phyloP scores from a whole-genome alignment of 2,888 invertebrate species.

The Hetaerina titia region DNA sequence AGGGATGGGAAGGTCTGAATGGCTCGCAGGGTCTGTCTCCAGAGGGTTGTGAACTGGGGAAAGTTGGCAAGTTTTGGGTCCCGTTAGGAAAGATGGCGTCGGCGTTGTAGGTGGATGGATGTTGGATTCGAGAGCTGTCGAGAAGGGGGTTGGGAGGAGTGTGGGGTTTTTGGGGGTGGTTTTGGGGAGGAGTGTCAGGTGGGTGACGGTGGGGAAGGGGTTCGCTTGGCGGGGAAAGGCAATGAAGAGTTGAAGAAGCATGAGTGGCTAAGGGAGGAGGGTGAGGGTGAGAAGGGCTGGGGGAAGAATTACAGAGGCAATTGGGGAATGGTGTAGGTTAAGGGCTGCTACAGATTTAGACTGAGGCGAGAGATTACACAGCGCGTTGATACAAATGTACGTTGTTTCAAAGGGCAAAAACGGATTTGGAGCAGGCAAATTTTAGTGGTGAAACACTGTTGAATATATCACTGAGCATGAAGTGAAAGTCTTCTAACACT shows the following conservation, averaged over 20 bases:
- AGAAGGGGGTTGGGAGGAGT: too few species aligned
- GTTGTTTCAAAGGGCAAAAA: not conserved
- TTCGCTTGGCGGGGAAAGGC: not conserved
- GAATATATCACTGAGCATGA: too few species aligned
- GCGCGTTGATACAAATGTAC: not conserved
- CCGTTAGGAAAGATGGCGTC: not conserved
- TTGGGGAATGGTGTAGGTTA: not conserved
- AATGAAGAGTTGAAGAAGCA: not conserved
- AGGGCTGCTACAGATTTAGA: not conserved
- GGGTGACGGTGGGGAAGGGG: not conserved
- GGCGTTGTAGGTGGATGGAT: not conserved
- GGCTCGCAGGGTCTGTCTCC: constrained; percentile 19
- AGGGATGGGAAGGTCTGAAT: not conserved
- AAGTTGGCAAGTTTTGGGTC: constrained; percentile 60
- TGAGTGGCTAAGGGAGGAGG: not conserved
- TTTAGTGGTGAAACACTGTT: too few species aligned
- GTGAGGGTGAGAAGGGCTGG: too few species aligned
- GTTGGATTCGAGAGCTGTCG: not conserved
- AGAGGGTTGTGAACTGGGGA: constrained; percentile 53
- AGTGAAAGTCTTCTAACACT: too few species aligned
- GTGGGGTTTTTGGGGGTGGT: too few species aligned
- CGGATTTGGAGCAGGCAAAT: not conserved
- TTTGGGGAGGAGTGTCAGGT: not conserved
- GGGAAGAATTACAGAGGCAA: not conserved
- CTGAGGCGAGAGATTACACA: not conserved